Conservation (phyloP, 2,888 invertebrate species). For the Lymantria monacha region DNA sequence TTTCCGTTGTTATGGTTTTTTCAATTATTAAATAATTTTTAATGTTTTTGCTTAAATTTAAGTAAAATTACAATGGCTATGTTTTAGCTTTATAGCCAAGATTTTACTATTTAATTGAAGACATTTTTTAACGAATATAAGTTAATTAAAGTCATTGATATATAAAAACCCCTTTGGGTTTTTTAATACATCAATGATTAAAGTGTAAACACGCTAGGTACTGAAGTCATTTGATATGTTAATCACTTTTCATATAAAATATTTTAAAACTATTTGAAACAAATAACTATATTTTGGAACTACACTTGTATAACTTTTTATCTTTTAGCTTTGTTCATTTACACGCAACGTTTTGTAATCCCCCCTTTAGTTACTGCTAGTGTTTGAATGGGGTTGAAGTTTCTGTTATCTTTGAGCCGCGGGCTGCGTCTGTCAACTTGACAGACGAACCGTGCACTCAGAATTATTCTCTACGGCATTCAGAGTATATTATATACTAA, state of each 20-base stretch:
- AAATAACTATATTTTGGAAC: not conserved
- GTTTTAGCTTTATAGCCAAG: no score
- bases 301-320: not conserved
- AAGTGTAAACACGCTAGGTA: no score
- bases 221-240: no score
- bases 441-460: slow-evolving; percentile 16
- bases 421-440: slow-evolving; percentile 33
- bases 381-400: slow-evolving; percentile 17
- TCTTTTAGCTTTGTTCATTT: not conserved
- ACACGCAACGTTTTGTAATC: not conserved
- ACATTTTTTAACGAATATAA: no score
- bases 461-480: slow-evolving; percentile 10
- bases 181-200: no score
- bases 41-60: no score
- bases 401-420: slow-evolving; percentile 26
- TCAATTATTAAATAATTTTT: no score
- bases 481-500: not conserved
- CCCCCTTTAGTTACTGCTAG: slow-evolving; percentile 5
- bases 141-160: no score
- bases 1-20: no score
- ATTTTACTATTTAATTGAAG: no score
- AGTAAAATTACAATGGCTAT: no score
- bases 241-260: not conserved
- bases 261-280: not conserved
- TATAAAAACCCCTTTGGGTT: no score